Evolutionary conservation across 2,888 invertebrate genomes (phyloP).

Genomic region (Mongoloraphidia duomilia): DNA sequence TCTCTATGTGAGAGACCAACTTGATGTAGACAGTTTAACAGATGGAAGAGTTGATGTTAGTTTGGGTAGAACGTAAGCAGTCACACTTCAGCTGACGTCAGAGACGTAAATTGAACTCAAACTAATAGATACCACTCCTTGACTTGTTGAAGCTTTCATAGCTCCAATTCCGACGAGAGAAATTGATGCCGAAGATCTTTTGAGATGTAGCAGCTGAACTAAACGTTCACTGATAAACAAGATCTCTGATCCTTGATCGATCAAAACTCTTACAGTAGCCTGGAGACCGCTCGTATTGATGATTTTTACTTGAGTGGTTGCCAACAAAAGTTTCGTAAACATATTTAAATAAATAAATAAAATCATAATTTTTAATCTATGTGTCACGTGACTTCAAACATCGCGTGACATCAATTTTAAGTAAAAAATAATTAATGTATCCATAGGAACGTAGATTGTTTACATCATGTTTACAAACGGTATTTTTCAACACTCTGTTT

Average conservation of each 20-base stretch:
- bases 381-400: too few relatives aligned
- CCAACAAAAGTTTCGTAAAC: too few relatives aligned
- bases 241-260: conserved; percentile 7
- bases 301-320: too few relatives aligned
- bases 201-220: conserved; percentile 1
- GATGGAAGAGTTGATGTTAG: not conserved
- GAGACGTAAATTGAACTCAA: not conserved
- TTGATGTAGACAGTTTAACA: too few relatives aligned
- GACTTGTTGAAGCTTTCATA: not conserved
- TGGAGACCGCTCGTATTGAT: too few relatives aligned
- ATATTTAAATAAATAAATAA: too few relatives aligned
- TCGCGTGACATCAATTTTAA: too few relatives aligned
- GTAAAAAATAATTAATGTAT: too few relatives aligned
- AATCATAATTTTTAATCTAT: too few relatives aligned
- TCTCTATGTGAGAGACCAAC: not conserved
- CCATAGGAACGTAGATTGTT: too few relatives aligned
- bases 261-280: conserved; percentile 4
- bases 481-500: too few relatives aligned
- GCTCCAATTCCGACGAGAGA: not conserved
- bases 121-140: not conserved
- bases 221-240: conserved; percentile 6
- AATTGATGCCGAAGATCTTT: not conserved
- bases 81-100: not conserved
- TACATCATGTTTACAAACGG: too few relatives aligned
- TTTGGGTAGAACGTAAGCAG: not conserved